Evolutionary conservation across 2,113 vertebrate genomes (phyloP), one percentile per base, ranked within the genome.

Genomic region (Puntigrus tetrazona): DNA sequence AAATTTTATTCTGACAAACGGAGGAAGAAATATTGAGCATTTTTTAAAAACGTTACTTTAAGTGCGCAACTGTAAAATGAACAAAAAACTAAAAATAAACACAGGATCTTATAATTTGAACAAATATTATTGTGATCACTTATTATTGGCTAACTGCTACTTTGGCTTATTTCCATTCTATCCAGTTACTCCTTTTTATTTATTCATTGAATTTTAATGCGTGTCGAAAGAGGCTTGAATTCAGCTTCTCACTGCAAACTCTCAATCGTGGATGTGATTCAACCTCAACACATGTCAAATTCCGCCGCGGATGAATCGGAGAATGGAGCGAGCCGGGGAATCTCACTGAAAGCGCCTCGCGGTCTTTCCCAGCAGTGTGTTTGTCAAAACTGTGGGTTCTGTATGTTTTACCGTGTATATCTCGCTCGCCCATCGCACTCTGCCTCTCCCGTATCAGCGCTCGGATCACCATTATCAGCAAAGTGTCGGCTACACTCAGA

Each of bases 381-480:
- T 85, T 85, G 79, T 84, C 57, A 70, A 83, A 81, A 76, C 69
- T 57, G 76, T 87, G 69, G 20, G 83, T 78, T 83, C 36, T 88
- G 88, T 85, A 81, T 88, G 83, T 88, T 85, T 87, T 83, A 84
- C 47, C 27, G 67, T 57, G 75, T 79, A 61, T 85, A 85, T 85
- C 84, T 81, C 63, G 29, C 65, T 78, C 63, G 20, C 41, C 79
- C 84, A 78, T 88, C 85, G 74, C 52, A 70, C 87, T 85, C 84
- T 87, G 81, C 61, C 83, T 82, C 81, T 85, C 45, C n/a, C 59
- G 13, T 87, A 88, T 88, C 85, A 80, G 74, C 75, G 61, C 83
- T 88, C 85, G 47, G 81, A 88, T 83, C 79, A 57, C 84, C 75
- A 87, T 87, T 88, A 88, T 85, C 85, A 87, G 79, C 61, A 25